phyloP scores from a whole-genome alignment of 1,140 invertebrate genomes.

The Solenopsis invicta region DNA sequence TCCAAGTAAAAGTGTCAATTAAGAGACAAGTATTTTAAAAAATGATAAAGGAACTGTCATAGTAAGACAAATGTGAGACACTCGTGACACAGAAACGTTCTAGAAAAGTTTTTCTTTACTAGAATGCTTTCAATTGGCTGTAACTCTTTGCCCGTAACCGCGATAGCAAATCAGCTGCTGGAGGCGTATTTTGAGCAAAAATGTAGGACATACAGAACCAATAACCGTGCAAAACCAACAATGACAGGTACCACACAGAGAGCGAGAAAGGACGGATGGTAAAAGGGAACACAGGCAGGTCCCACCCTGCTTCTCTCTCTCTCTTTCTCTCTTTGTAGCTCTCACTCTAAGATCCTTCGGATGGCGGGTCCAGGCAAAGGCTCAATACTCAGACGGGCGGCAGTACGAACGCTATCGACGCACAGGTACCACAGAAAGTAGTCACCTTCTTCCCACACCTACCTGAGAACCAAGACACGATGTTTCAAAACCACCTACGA shows the following conservation, averaged over 20 bases:
- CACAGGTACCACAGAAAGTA: constrained; percentile 77
- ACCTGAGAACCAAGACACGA: constrained; percentile 36
- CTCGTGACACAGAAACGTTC: background rate
- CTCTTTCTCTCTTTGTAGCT: background rate
- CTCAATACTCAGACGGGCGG: constrained; percentile 3
- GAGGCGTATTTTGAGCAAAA: background rate
- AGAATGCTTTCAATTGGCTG: background rate
- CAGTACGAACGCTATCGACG: constrained; percentile 10
- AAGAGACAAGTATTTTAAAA: no score
- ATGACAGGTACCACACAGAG: constrained; percentile 69
- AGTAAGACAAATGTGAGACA: background rate
- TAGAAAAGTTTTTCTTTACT: background rate
- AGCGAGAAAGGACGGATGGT: constrained; percentile 24
- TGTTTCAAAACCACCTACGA: constrained; percentile 5
- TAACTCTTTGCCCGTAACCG: background rate
- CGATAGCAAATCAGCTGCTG: constrained; percentile 3
- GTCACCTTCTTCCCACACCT: constrained; percentile 77
- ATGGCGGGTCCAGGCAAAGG: background rate
- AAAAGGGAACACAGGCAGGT: constrained; percentile 51
- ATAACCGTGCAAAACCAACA: constrained; percentile 29
- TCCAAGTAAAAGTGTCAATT: background rate
- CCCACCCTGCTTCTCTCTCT: background rate
- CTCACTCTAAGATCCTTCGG: constrained; percentile 19
- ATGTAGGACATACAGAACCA: background rate
- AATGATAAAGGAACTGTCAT: background rate